Base-by-base conservation (phyloP, 2,888 invertebrate genomes). In the Tortrix viridana region DNA sequence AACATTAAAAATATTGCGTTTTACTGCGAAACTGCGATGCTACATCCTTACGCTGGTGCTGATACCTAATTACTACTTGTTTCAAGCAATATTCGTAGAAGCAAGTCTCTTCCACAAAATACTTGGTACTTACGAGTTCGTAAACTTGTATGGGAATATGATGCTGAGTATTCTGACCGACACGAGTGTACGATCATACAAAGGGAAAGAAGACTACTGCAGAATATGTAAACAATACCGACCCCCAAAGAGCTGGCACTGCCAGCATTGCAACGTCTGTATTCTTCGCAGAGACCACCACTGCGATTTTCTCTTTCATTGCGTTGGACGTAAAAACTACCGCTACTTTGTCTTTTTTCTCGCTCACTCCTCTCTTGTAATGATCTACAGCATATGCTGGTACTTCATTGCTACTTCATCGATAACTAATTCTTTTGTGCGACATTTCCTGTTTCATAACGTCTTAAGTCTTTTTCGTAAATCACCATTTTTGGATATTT, bases 161-260 rank as follows among this genome's bases (percentile, higher is more conserved):
- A 46, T 60, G 3, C 5, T 52, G 44, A 38, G 32, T 46, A 16
- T 52, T 5, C 1, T 18, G n/a, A 20, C 37, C 2, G 52, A 46
- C 6, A 44, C 46, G 1, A 52, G 32, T 16, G 14, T 20, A 2
- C 44, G 52, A 6, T 5, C 2, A 14, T n/a, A 37, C 1, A 23
- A 18, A 12, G 52, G 44, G 1, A 66, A 75, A 3, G 76, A 75
- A 1, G 69, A 93, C 63, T 95, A 95, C 76, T 99, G 98, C 82
- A 82, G 94, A 0, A 77, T 86, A 0, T 98, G 98, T 81, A 95
- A 96, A 73, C 85, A 93, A 14, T 58, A 93, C 4, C 93, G 94
- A 5, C 96, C 97, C 0, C 95, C 95, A 0, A 93, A 96, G 32
- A 95, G 97, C 1, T 97, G 97, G 94, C 98, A 98, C 79, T 99